A percentile compares a stretch with the other conserved stretches of the same genome.
phyloP scores from a whole-genome alignment of 2,797 vertebrate genomes.

The Lophotriccus pileatus region DNA sequence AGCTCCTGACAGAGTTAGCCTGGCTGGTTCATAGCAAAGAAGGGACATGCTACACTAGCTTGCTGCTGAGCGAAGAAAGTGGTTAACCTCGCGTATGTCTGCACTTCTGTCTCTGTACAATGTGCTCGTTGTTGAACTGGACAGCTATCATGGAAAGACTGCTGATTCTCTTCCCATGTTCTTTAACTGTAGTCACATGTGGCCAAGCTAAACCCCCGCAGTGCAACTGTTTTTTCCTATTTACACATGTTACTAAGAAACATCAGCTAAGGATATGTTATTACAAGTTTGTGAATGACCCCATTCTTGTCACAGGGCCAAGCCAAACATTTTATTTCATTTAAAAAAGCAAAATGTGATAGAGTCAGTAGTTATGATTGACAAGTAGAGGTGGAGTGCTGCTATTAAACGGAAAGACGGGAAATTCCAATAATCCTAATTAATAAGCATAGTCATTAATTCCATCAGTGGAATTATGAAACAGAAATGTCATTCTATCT shows the following conservation, averaged over 20 bases:
- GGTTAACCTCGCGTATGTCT: background rate
- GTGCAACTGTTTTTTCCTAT: slow-evolving; percentile 77
- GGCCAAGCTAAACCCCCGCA: slow-evolving; percentile 63
- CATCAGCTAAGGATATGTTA: slow-evolving; percentile 70
- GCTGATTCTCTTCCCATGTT: slow-evolving; percentile 57
- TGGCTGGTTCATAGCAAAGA: background rate
- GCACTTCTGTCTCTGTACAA: background rate
- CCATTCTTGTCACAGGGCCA: slow-evolving; percentile 65
- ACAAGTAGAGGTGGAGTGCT: slow-evolving; percentile 58
- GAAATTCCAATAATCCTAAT: slow-evolving; percentile 49
- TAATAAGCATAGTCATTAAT: slow-evolving; percentile 38
- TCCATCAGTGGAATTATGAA: background rate
- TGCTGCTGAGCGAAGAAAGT: background rate
- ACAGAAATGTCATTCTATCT: background rate
- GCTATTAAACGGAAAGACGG: slow-evolving; percentile 17
- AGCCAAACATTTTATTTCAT: slow-evolving; percentile 72
- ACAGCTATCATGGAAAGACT: slow-evolving; percentile 28
- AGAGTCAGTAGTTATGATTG: slow-evolving; percentile 70
- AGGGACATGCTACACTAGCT: background rate
- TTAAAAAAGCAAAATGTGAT: slow-evolving; percentile 66
- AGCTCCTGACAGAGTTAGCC: background rate
- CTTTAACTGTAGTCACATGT: slow-evolving; percentile 54
- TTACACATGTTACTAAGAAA: slow-evolving; percentile 76
- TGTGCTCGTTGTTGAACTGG: background rate
- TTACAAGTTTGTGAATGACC: slow-evolving; percentile 74